Evolutionary conservation across 2,888 invertebrate species (phyloP).

Genomic region (Eupithecia vulgata): DNA sequence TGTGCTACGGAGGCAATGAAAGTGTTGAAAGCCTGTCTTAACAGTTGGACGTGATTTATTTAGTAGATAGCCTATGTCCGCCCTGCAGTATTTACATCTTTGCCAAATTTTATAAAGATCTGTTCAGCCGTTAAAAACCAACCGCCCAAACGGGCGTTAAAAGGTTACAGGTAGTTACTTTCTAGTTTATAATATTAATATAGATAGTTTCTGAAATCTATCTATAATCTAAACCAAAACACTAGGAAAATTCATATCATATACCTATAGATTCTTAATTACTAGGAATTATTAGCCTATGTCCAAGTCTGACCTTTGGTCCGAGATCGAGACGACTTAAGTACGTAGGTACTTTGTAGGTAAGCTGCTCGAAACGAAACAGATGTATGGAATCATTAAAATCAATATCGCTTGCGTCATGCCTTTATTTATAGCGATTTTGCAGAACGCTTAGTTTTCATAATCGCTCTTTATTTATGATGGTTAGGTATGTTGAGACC

Average conservation of each 20-base stretch:
- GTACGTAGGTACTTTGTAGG: background rate
- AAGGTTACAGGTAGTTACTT: no score
- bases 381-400: constrained; percentile 13
- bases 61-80: no score
- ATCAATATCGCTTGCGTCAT: constrained; percentile 3
- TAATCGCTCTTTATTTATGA: background rate
- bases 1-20: no score
- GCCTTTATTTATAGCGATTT: constrained; percentile 3
- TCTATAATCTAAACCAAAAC: background rate
- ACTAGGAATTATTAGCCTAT: background rate
- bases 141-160: no score
- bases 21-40: no score
- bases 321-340: constrained; percentile 6
- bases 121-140: no score
- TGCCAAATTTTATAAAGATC: no score
- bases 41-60: no score
- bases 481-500: no score
- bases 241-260: background rate
- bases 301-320: constrained; percentile 23
- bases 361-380: constrained; percentile 5
- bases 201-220: background rate
- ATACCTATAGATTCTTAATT: background rate
- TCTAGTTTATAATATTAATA: no score
- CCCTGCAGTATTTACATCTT: no score
- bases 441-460: background rate